These are phyloP conservation scores for Spondyliosoma cantharus DNA, from an alignment of 2,797 vertebrate genomes.

Conservation along the genomic window DNA sequence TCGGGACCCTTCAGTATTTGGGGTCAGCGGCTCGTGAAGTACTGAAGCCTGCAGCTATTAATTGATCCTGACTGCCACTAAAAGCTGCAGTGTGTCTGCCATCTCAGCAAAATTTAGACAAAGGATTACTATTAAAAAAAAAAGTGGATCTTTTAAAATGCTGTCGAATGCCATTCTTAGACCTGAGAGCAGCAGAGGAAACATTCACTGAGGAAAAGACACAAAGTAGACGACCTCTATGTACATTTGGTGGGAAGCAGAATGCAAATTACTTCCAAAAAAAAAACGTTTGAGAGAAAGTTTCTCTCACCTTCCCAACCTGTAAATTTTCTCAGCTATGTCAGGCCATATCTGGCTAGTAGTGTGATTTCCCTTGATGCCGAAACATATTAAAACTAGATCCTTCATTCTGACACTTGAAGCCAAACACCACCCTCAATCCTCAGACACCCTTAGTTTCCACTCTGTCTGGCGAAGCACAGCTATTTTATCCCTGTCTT, in stretches of 20 bases:
- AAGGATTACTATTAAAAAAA: neutral
- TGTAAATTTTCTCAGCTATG: slow-evolving; percentile 19
- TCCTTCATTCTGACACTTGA: slow-evolving; percentile 47
- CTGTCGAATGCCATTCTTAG: neutral
- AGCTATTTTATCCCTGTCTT: slow-evolving; percentile 50
- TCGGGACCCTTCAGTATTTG: neutral
- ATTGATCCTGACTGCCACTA: neutral
- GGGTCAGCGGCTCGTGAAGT: neutral
- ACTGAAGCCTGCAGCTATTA: neutral
- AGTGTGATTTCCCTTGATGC: slow-evolving; percentile 60
- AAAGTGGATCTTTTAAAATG: neutral
- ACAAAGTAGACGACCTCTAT: no score
- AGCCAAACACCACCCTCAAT: slow-evolving; percentile 44
- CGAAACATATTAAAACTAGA: slow-evolving; percentile 58
- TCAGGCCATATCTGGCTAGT: slow-evolving; percentile 13
- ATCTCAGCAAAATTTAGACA: neutral
- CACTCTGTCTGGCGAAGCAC: slow-evolving; percentile 34
- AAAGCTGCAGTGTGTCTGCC: neutral
- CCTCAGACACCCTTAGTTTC: slow-evolving; percentile 29
- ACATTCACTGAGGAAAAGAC: neutral
- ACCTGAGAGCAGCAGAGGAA: neutral
- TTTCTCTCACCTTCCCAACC: slow-evolving; percentile 17
- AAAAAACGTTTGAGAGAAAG: slow-evolving; percentile 9
- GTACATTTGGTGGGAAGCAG: neutral
- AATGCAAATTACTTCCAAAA: neutral